Base-by-base conservation (phyloP, 2,888 invertebrate genomes). In the Morpho deidamia region DNA sequence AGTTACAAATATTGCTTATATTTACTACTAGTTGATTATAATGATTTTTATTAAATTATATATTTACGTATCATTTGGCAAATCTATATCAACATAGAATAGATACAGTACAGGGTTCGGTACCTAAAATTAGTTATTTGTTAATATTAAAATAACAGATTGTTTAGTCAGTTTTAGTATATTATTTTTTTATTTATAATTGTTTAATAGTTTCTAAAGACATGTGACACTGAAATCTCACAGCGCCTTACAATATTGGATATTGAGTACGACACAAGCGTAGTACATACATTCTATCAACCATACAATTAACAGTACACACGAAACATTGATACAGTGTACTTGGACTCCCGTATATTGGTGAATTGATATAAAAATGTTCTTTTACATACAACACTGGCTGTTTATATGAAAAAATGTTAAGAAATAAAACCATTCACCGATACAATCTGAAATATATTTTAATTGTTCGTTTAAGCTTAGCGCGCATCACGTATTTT, bases 181-280 rank as follows among this genome's bases (percentile, higher is more conserved):
- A 23, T 23, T 23, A 23, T 23, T 23, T 5, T 23, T 23, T 23
- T 23, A 5, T n/a, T n/a, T n/a, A n/a, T n/a, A n/a, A n/a, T n/a
- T n/a, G n/a, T n/a, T n/a, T 9, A 38, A 11, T 8, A 40, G 8
- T 11, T 11, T 12, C 35, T 35, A 34, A 32, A 44, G 1, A 34
- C 34, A 37, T 44, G 48, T 63, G 64, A 62, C 66, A 69, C 69
- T 56, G 67, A 62, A 65, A 64, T 64, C 71, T 64, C 64, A 57
- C 62, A 55, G 56, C 56, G 50, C 50, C 71, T 74, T 72, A 81
- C 40, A 45, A 58, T 62, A 63, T 67, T 70, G 72, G 68, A 74
- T 78, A 78, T 71, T 70, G 72, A 72, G 73, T 74, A 75, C 71
- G 65, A 75, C 70, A 76, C 78, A 75, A 76, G 71, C 78, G 74